Evolutionary conservation across 1,140 invertebrate genomes (phyloP).

Genomic region (Trichogramma pretiosum): DNA sequence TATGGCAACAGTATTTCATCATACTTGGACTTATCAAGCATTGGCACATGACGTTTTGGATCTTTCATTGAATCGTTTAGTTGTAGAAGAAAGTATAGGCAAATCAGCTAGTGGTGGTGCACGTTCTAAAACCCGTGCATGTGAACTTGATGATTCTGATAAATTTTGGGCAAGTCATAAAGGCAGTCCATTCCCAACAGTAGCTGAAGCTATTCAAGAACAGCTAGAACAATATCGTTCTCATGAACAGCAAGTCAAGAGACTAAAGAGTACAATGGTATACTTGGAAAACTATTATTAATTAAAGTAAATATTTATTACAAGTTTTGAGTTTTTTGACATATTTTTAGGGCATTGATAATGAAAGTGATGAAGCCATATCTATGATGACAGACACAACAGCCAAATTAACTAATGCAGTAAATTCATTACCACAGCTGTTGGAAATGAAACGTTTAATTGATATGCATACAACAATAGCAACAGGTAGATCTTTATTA

Average conservation of each 20-base stretch:
- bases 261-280: conserved; percentile 84
- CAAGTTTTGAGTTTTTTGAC: neutral
- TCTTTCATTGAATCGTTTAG: conserved; percentile 78
- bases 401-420: conserved; percentile 84
- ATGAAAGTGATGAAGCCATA: conserved; percentile 64
- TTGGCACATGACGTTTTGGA: conserved; percentile 91
- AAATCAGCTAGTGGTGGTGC: conserved; percentile 50
- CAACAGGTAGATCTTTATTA: conserved; percentile 59
- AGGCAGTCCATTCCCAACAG: conserved; percentile 92
- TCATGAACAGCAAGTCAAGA: conserved; percentile 94
- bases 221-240: conserved; percentile 88
- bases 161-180: conserved; percentile 89
- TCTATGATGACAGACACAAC: conserved; percentile 90
- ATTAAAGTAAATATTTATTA: conserved; percentile 6
- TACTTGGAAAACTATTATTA: conserved; percentile 8
- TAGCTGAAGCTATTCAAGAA: conserved; percentile 97
- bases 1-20: conserved; percentile 94
- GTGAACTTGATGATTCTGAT: conserved; percentile 82
- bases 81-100: conserved; percentile 63
- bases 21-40: conserved; percentile 99
- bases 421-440: conserved; percentile 90
- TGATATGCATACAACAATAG: conserved; percentile 97
- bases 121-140: conserved; percentile 72
- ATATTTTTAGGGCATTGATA: conserved; percentile 57
- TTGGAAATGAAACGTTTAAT: conserved; percentile 95